Conservation (phyloP, 1,140 invertebrate species). For the Drosophila bocki region DNA sequence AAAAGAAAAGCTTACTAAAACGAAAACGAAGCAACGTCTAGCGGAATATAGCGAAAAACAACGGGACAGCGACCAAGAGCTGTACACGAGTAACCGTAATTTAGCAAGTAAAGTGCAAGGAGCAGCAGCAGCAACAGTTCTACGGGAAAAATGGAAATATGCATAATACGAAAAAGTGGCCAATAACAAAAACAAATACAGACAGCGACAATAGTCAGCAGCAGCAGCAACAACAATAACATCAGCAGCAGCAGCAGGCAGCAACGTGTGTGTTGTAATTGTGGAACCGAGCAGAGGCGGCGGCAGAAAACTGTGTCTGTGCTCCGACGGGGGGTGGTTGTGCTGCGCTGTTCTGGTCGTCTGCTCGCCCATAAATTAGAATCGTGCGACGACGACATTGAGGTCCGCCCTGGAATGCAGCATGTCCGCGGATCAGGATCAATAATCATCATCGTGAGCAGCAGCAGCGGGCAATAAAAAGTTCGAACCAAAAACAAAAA, state of each 20-base stretch:
- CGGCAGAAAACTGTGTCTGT: constrained; percentile 46
- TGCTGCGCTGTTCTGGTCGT: constrained; percentile 9
- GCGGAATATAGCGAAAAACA: constrained; percentile 8
- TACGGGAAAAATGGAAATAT: constrained; percentile 63
- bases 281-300: constrained; percentile 22
- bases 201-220: constrained; percentile 46
- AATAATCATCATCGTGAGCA: constrained; percentile 41
- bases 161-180: constrained; percentile 74
- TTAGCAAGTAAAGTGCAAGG: constrained; percentile 33
- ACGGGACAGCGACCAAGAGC: constrained; percentile 4
- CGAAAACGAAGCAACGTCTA: constrained; percentile 6
- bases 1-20: constrained; percentile 52
- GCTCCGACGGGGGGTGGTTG: constrained; percentile 42
- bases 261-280: constrained; percentile 57
- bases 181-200: constrained; percentile 68
- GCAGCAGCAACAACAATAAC: constrained; percentile 47
- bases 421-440: constrained; percentile 61
- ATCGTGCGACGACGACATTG: constrained; percentile 46
- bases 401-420: constrained; percentile 17
- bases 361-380: constrained; percentile 65
- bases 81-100: constrained; percentile 40
- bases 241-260: constrained; percentile 28
- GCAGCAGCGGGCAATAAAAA: constrained; percentile 22
- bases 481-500: constrained; percentile 9
- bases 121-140: constrained; percentile 38